phyloP scores from a whole-genome alignment of 2,113 vertebrate genomes.

The Haemorhous mexicanus region DNA sequence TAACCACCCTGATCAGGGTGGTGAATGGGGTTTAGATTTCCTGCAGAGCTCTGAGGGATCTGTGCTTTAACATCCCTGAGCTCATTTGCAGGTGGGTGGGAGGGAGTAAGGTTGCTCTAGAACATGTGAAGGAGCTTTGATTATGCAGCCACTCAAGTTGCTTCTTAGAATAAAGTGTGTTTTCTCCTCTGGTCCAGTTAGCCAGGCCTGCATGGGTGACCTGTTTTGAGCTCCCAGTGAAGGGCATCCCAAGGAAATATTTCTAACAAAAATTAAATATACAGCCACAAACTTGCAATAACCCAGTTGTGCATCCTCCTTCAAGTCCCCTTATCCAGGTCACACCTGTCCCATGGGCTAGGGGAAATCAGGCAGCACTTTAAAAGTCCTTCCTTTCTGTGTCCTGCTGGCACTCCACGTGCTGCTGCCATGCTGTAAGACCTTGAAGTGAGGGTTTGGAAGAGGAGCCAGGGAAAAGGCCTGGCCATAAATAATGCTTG shows the following conservation, averaged over 20 bases:
- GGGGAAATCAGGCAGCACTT: background rate
- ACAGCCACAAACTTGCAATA: background rate
- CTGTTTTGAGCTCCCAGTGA: background rate
- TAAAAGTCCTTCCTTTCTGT: background rate
- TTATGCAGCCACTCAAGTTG: background rate
- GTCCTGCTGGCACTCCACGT: background rate
- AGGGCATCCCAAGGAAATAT: background rate
- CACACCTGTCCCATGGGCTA: slow-evolving; percentile 33
- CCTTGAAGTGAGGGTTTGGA: background rate
- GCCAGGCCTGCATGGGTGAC: background rate
- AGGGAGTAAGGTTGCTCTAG: background rate
- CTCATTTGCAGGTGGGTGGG: background rate
- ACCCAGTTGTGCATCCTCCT: slow-evolving; percentile 7
- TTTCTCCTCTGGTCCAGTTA: background rate
- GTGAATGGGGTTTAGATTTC: background rate
- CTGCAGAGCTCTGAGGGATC: background rate
- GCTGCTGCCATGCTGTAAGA: background rate
- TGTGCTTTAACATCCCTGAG: background rate
- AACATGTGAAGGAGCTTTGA: background rate
- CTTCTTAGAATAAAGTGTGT: background rate
- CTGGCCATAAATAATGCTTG: background rate
- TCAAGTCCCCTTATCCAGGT: slow-evolving; percentile 32
- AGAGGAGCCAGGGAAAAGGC: background rate
- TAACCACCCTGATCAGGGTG: background rate
- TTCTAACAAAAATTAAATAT: background rate